These are phyloP conservation scores for Phylloscopus collybita DNA, from an alignment of 2,797 vertebrate species.

Conservation along the genomic window DNA sequence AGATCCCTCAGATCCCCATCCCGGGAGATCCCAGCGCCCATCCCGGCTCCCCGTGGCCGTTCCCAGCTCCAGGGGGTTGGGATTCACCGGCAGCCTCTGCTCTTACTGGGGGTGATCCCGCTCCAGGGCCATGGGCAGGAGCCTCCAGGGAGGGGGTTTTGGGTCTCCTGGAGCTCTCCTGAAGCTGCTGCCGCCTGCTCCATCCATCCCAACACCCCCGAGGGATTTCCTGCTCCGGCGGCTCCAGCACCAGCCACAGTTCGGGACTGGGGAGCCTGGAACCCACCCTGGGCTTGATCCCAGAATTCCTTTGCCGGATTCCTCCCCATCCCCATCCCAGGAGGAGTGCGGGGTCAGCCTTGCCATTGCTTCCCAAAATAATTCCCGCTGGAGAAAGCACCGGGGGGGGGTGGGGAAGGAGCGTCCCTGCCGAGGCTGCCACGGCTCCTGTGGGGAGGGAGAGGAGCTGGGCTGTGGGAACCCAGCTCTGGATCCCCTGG, in stretches of 20 bases:
- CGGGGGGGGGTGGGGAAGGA: background rate
- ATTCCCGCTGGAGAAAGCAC: background rate
- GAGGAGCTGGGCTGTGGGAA: background rate
- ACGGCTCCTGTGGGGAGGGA: background rate
- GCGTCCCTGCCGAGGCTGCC: accelerated
- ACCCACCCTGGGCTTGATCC: background rate
- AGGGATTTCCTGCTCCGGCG: background rate
- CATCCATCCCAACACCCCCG: background rate
- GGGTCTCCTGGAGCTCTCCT: background rate
- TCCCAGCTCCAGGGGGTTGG: background rate
- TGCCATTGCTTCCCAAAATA: background rate
- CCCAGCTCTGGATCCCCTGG: no score
- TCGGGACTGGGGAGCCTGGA: background rate
- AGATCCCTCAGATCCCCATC: background rate
- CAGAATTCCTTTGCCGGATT: background rate
- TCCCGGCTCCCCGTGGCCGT: background rate
- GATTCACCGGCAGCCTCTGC: background rate
- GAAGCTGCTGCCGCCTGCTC: background rate
- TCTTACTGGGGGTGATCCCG: accelerated
- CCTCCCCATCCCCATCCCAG: background rate
- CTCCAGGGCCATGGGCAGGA: background rate
- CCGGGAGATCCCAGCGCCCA: background rate
- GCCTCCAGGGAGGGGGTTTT: background rate
- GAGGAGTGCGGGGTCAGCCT: background rate
- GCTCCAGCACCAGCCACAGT: background rate